Evolutionary conservation across 2,113 vertebrate genomes (phyloP), one percentile per base, ranked within the genome.

Genomic region (Larimichthys crocea): DNA sequence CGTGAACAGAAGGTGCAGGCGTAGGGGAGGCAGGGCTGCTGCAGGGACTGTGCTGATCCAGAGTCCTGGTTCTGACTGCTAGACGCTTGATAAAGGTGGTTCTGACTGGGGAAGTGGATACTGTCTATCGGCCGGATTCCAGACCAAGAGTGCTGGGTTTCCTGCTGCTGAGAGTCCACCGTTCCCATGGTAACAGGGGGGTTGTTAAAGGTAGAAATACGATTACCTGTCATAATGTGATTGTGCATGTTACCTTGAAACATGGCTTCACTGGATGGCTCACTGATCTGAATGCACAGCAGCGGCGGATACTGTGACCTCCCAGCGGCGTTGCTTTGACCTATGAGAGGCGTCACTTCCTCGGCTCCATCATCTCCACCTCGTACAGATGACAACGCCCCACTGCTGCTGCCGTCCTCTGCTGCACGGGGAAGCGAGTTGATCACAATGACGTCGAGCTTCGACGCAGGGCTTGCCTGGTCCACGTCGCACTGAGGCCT

Each of bases 1-100:
- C 83, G 81, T 0, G 70, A 57, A 19, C 89, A 91, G 74, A 87
- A 77, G 48, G 60, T 50, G 61, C 87, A 91, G 40, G 12, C 72
- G 3, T 74, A 86, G 4, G 87, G 82, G 10, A 84, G 69, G 24
- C 17, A 26, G 4, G 44, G 24, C 17, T 19, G 31, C 46, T 70
- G 72, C 31, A 24, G 66, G 14, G 60, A 12, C 61, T 68, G 56
- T 10, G 15, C 31, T 26, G 26, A 49, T 0, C 49, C 53, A 5
- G 76, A 73, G 42, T 87, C 78, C 16, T 60, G 67, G 52, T 56
- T 55, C 46, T 76, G 71, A 70, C 19, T 11, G 22, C 20, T 44
- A 2, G 63, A 35, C 1, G 20, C 40, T 1, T 19, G 53, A 19
- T 65, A 20, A 26, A 56, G 26, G 2, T 59, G 63, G 19, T 24